phyloP scores from a whole-genome alignment of 2,113 vertebrate genomes.

The Tupaia tana region DNA sequence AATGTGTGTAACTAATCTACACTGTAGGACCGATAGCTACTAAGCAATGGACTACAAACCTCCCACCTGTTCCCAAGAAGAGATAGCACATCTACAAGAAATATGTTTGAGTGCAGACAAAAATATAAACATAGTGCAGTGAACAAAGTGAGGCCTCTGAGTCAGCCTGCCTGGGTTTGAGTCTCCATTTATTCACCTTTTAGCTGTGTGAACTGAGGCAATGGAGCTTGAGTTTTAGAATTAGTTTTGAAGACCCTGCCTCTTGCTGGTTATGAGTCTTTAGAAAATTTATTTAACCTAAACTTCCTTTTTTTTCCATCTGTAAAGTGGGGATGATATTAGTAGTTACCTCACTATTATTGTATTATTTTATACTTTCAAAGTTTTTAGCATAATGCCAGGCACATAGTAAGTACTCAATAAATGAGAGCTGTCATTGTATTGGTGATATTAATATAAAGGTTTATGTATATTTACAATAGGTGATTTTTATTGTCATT shows the following conservation, averaged over 20 bases:
- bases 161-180: neutral
- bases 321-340: neutral
- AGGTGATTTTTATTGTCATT: neutral
- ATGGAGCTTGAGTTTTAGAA: neutral
- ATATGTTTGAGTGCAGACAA: neutral
- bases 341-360: neutral
- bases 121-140: neutral
- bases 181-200: neutral
- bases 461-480: neutral
- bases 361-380: neutral
- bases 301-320: neutral
- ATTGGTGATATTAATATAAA: neutral
- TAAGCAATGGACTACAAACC: neutral
- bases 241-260: neutral
- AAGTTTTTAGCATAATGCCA: neutral
- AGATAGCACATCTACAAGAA: neutral
- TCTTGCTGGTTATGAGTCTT: neutral
- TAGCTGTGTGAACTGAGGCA: neutral
- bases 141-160: neutral
- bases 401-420: neutral
- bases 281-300: constrained; percentile 8
- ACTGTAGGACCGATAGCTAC: neutral
- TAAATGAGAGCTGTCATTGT: neutral
- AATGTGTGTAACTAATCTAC: neutral
- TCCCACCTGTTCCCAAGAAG: neutral